Evolutionary conservation across 1,140 invertebrate species (phyloP).

Genomic region (Notospermus geniculatus): DNA sequence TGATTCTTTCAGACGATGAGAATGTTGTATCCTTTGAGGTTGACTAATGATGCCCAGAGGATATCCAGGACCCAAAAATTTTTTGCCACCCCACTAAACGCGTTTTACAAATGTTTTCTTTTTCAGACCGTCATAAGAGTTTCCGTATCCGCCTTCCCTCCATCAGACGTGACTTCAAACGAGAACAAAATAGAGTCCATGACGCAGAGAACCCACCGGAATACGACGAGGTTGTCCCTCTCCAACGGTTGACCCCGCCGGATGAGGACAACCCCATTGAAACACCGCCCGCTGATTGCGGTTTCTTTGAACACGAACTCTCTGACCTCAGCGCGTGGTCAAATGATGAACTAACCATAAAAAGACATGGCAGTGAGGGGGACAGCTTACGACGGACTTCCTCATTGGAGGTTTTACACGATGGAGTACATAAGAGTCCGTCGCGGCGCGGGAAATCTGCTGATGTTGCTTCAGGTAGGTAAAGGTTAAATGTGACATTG

Average conservation of each 20-base stretch:
- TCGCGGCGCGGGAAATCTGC: background rate
- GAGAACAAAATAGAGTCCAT: conserved; percentile 14
- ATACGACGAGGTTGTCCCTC: conserved; percentile 38
- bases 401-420: conserved; percentile 32
- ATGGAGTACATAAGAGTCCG: background rate
- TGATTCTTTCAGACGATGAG: too few species aligned
- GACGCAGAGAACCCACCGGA: conserved; percentile 44
- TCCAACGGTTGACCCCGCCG: conserved; percentile 33
- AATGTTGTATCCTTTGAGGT: too few species aligned
- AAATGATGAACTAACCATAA: background rate
- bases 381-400: conserved; percentile 28
- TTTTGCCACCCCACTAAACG: too few species aligned
- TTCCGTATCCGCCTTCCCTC: conserved; percentile 51
- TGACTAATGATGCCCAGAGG: too few species aligned
- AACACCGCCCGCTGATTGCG: conserved; percentile 11
- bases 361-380: conserved; percentile 11
- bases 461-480: background rate
- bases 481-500: too few species aligned
- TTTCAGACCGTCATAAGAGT: conserved; percentile 47
- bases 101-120: background rate
- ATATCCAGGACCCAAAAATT: too few species aligned
- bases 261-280: conserved; percentile 14
- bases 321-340: conserved; percentile 16
- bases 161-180: conserved; percentile 41
- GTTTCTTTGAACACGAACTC: conserved; percentile 2